Evolutionary conservation across 2,888 invertebrate species (phyloP), one percentile per base, ranked within the genome.

Genomic region (Gastrophysa polygoni): DNA sequence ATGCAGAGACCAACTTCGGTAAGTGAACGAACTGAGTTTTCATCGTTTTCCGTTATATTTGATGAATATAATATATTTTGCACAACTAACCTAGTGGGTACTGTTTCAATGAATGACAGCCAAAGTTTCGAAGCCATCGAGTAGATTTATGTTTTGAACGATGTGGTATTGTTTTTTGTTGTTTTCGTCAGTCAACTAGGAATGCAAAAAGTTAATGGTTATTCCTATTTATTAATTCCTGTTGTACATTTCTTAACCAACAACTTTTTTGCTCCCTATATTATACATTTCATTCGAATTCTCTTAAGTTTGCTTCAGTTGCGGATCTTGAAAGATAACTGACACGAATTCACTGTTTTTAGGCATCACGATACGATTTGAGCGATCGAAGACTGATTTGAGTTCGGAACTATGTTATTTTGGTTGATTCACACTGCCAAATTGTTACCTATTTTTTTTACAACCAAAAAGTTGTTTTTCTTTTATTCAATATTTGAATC

Each of bases 201-300:
- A 44, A 55, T 50, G 64, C 59, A 50, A 57, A 47, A 20, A 57
- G 62, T 58, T 50, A 17, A 56, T 49, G 61, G 61, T 61, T 61
- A 52, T 58, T 57, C 52, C 63, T 70, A 68, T 68, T 70, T 70
- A 68, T 70, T 68, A 20, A 34, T 61, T 67, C 24, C 24, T 66
- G 61, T 65, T 65, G 21, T 44, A 51, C 56, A 20, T 52, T 20
- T 61, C 8, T 21, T 29, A 11, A 16, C 47, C 16, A 16, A 43
- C 61, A 51, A 46, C 52, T 57, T 56, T 59, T 55, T 44, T 52
- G 55, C 46, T 49, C 20, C 50, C 48, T 57, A 57, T 59, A 46
- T 58, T 58, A 54, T 58, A 62, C 49, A 60, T 49, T 29, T 61
- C 46, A 29, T 43, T 24, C 16, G 4, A 38, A 61, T 52, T 61